Conservation (phyloP, 2,113 vertebrate genomes). For the Callithrix jacchus region DNA sequence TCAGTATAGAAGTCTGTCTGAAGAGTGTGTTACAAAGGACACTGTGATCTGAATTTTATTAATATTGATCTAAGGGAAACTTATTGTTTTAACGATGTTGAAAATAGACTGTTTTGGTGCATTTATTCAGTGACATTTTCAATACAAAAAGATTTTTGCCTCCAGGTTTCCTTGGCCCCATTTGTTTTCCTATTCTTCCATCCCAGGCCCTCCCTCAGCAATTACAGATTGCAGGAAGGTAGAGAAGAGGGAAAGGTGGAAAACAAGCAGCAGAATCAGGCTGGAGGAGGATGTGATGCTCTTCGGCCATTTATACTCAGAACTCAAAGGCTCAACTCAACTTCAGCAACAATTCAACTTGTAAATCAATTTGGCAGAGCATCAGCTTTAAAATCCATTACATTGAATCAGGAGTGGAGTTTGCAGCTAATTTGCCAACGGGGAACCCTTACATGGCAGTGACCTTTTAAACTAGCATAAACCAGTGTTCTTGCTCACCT, state of each 20-base stretch:
- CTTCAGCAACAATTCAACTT: slow-evolving; percentile 75
- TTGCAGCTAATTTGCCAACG: slow-evolving; percentile 68
- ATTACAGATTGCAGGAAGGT: not conserved
- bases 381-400: slow-evolving; percentile 82
- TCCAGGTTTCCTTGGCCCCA: not conserved
- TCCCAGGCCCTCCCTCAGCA: not conserved
- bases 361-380: slow-evolving; percentile 78
- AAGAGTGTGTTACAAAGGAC: not conserved
- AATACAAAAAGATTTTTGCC: not conserved
- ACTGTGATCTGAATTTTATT: not conserved
- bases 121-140: slow-evolving; percentile 23
- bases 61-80: not conserved
- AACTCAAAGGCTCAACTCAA: slow-evolving; percentile 58
- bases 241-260: not conserved
- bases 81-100: not conserved
- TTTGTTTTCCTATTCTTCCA: not conserved
- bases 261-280: not conserved
- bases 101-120: not conserved
- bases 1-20: not conserved
- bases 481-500: slow-evolving; percentile 67
- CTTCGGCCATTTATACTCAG: slow-evolving; percentile 62
- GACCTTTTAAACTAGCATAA: slow-evolving; percentile 78
- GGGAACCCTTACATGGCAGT: slow-evolving; percentile 54
- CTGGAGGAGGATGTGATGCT: not conserved
- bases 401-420: slow-evolving; percentile 67